Evolutionary conservation across 2,113 vertebrate genomes (phyloP).

Genomic region (Phaethon lepturus): DNA sequence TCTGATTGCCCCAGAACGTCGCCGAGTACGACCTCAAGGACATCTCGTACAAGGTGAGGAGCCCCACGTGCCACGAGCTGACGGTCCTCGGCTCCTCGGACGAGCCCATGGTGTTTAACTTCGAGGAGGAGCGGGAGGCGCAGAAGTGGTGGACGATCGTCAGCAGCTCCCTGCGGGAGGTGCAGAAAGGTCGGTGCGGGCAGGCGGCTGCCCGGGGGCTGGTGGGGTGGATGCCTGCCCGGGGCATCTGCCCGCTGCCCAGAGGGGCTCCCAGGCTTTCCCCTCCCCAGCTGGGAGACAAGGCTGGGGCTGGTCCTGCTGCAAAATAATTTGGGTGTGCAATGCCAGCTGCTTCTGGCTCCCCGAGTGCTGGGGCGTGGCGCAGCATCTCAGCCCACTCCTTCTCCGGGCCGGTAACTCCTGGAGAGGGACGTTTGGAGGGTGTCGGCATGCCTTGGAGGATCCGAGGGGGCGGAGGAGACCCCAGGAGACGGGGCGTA

Average conservation of each 20-base stretch:
- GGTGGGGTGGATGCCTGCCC: not conserved
- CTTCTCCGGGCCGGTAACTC: too few species aligned
- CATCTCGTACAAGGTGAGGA: slow-evolving; percentile 80
- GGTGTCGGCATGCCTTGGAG: accelerated
- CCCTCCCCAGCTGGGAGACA: not conserved
- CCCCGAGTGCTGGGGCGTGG: not conserved
- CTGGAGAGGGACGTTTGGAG: not conserved
- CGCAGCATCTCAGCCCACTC: not conserved
- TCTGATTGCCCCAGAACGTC: slow-evolving; percentile 69
- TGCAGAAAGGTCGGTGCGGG: slow-evolving; percentile 77
- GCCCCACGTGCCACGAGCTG: slow-evolving; percentile 81
- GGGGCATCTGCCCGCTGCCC: too few species aligned
- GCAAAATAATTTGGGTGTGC: not conserved
- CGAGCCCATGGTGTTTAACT: slow-evolving; percentile 78
- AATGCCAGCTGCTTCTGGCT: not conserved
- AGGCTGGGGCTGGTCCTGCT: not conserved
- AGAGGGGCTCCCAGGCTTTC: not conserved
- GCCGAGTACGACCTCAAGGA: slow-evolving; percentile 81
- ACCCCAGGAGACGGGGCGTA: not conserved
- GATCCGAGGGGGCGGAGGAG: not conserved
- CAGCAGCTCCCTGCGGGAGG: slow-evolving; percentile 84
- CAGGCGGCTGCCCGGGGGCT: too few species aligned
- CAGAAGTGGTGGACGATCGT: slow-evolving; percentile 87
- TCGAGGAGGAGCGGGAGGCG: slow-evolving; percentile 84
- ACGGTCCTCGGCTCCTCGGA: slow-evolving; percentile 61